A percentile compares a stretch with the other conserved stretches of the same genome.
These are phyloP conservation scores for Erythrocebus patas DNA, from an alignment of 2,113 vertebrate genomes.

Conservation along the genomic window DNA sequence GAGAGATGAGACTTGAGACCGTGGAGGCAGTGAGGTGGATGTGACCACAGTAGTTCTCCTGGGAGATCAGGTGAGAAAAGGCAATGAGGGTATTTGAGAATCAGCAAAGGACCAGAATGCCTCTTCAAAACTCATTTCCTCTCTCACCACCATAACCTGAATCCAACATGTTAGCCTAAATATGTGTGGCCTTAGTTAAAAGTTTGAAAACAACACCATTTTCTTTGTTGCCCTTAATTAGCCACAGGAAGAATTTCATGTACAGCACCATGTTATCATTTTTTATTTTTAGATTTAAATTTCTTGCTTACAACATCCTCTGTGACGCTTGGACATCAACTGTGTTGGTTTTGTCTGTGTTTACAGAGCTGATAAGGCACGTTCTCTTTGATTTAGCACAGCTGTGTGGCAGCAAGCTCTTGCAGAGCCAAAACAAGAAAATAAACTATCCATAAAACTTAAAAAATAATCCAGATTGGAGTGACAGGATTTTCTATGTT, in stretches of 20 bases:
- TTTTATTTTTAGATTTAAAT: constrained; percentile 19
- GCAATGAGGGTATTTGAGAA: neutral
- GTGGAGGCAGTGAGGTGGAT: neutral
- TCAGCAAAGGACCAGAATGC: neutral
- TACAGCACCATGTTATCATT: neutral
- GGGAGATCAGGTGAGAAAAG: neutral
- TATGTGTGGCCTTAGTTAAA: neutral
- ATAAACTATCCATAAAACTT: neutral
- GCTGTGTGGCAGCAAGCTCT: constrained; percentile 23
- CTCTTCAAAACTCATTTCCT: neutral
- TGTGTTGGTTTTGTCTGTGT: neutral
- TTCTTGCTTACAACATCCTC: neutral
- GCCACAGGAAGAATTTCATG: neutral
- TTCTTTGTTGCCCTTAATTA: neutral
- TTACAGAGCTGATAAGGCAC: neutral
- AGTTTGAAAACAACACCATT: neutral
- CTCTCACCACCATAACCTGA: neutral
- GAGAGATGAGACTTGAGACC: neutral
- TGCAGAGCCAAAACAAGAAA: neutral
- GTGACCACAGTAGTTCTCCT: neutral
- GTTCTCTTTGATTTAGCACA: neutral
- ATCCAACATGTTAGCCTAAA: neutral
- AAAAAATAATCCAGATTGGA: neutral
- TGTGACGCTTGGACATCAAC: neutral
- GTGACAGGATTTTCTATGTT: neutral